A percentile compares a stretch with the other conserved stretches of the same genome.
Conservation (phyloP, 2,113 vertebrate genomes). For the Pterocles gutturalis region DNA sequence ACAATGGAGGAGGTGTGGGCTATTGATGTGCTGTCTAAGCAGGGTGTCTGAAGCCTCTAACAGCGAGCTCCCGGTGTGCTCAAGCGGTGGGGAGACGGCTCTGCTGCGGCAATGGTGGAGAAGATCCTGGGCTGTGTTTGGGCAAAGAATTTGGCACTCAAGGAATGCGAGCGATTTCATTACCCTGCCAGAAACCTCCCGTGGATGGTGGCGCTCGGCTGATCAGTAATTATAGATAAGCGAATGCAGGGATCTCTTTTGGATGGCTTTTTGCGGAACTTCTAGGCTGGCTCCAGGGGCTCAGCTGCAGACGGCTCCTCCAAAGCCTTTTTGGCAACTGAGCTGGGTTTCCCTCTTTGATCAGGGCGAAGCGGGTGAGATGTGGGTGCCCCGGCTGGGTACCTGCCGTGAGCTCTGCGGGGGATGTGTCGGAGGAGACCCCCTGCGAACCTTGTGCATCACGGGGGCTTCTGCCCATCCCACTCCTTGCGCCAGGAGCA, state of each 20-base stretch:
- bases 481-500: not conserved
- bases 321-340: not conserved
- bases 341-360: not conserved
- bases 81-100: too few relatives aligned
- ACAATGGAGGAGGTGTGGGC: slow-evolving; percentile 19
- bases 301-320: not conserved
- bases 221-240: slow-evolving; percentile 55
- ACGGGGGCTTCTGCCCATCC: not conserved
- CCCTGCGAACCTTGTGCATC: not conserved
- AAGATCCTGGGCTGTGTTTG: slow-evolving; percentile 11
- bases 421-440: not conserved
- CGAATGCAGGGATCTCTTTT: not conserved
- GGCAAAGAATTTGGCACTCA: slow-evolving; percentile 24
- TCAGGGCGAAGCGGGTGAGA: not conserved
- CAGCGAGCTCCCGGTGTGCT: not conserved
- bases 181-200: slow-evolving; percentile 30
- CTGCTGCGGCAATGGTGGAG: not conserved
- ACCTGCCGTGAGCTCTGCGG: not conserved
- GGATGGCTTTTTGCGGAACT: not conserved
- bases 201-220: not conserved
- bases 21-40: slow-evolving; percentile 29
- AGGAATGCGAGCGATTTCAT: slow-evolving; percentile 23
- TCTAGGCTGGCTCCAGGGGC: not conserved
- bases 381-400: not conserved
- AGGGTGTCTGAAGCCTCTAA: not conserved